Evolutionary conservation across 1,140 invertebrate genomes (phyloP).

Genomic region (Lysiphlebus fabarum): DNA sequence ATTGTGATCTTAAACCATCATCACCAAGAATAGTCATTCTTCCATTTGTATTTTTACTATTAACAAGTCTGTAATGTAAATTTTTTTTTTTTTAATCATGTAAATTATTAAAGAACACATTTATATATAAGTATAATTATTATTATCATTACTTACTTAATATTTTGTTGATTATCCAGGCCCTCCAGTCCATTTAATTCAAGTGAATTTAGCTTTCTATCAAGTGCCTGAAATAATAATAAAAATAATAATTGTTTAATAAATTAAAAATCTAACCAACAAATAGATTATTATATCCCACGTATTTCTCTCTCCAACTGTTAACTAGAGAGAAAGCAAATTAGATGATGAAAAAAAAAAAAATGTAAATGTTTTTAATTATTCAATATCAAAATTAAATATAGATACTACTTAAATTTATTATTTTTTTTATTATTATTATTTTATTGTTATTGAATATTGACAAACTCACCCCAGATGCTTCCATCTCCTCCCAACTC

Average conservation of each 20-base stretch:
- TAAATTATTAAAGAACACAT: no score
- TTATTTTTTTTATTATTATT: no score
- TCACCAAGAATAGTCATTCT: constrained; percentile 52
- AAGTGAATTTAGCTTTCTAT: constrained; percentile 46
- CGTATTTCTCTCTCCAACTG: neutral
- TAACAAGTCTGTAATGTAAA: constrained; percentile 31
- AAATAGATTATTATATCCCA: neutral
- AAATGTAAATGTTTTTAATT: neutral
- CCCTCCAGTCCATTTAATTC: constrained; percentile 40
- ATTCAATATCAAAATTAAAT: no score
- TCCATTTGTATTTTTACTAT: constrained; percentile 36
- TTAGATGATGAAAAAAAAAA: neutral
- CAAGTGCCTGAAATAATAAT: constrained; percentile 44
- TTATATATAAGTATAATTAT: no score
- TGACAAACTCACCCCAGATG: constrained; percentile 59
- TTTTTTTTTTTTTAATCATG: neutral
- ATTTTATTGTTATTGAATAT: no score
- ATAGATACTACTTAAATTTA: no score
- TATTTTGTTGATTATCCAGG: constrained; percentile 42
- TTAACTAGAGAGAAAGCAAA: neutral
- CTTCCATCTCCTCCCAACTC: constrained; percentile 82
- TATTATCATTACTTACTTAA: no score
- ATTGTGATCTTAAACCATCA: constrained; percentile 54
- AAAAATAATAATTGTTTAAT: constrained; percentile 6
- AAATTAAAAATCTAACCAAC: constrained; percentile 13